Evolutionary conservation across 2,888 invertebrate genomes (phyloP).

Genomic region (Julus scanicus): DNA sequence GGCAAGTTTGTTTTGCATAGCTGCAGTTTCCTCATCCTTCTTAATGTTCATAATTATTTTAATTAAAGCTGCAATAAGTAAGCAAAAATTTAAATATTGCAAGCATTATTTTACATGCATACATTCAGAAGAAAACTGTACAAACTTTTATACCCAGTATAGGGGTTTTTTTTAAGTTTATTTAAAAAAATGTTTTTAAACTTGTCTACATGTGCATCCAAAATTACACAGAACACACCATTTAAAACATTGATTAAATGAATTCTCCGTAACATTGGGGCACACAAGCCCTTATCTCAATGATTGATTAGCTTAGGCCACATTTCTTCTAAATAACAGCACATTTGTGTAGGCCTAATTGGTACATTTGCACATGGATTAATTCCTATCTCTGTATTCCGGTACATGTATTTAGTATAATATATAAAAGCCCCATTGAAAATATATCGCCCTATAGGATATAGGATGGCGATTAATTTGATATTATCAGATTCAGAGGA

Average conservation of each 20-base stretch:
- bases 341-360: neutral
- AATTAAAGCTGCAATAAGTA: too few species aligned
- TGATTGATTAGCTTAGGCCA: neutral
- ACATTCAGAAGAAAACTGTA: too few species aligned
- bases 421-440: neutral
- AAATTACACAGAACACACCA: neutral
- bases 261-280: neutral
- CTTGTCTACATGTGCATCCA: neutral
- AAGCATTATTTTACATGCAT: too few species aligned
- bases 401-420: neutral
- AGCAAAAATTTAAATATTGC: too few species aligned
- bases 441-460: constrained; percentile 9
- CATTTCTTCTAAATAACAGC: neutral
- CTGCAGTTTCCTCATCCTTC: neutral
- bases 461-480: constrained; percentile 46
- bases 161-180: too few species aligned
- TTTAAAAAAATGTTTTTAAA: too few species aligned
- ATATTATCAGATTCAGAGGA: constrained; percentile 12
- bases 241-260: neutral
- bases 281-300: neutral
- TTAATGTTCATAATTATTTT: neutral
- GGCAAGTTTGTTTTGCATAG: neutral
- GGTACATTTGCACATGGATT: constrained; percentile 15
- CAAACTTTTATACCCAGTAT: too few species aligned
- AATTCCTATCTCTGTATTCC: neutral